Conservation (phyloP, 2,888 invertebrate species). For the Noctua comes region DNA sequence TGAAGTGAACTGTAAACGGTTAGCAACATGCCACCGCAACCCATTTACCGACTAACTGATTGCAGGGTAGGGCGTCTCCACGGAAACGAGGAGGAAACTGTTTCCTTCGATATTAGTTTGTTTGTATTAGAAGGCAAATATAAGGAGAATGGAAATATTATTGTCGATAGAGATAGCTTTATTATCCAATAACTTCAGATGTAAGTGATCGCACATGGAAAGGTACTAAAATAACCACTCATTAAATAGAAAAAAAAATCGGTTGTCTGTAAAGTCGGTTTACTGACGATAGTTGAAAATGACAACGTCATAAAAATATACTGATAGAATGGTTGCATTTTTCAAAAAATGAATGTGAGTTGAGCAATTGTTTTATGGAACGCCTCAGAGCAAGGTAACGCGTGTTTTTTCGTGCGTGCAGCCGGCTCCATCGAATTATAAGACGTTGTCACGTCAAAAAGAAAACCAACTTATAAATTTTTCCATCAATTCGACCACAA, state of each 20-base stretch:
- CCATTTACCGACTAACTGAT: slow-evolving; percentile 54
- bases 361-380: no score
- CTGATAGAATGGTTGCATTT: no score
- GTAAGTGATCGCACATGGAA: background rate
- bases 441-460: no score
- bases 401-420: no score
- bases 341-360: no score
- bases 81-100: background rate
- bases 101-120: background rate
- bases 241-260: background rate
- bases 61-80: slow-evolving; percentile 47
- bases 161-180: background rate
- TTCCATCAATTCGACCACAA: background rate
- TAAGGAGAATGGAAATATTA: background rate
- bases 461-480: no score
- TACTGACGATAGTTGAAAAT: no score
- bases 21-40: slow-evolving; percentile 56
- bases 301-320: no score
- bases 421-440: no score
- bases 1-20: slow-evolving; percentile 47
- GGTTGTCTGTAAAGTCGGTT: no score
- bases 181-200: background rate
- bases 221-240: background rate
- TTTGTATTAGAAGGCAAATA: background rate
- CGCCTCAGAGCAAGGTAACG: no score